These are phyloP conservation scores for Lamellibrachia luymesi DNA, from an alignment of 1,140 invertebrate genomes.

Conservation along the genomic window DNA sequence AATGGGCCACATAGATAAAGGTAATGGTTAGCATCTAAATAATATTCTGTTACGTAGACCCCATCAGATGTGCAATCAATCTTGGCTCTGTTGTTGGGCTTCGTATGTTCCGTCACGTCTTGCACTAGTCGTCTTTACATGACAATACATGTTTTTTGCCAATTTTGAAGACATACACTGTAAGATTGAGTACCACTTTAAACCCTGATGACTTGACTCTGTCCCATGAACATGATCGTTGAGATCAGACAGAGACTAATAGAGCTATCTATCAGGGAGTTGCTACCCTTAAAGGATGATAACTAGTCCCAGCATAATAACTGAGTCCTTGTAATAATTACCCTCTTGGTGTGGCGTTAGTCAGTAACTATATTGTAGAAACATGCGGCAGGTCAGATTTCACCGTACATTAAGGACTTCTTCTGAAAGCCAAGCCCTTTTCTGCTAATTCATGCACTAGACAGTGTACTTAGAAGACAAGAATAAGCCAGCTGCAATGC, in stretches of 20 bases:
- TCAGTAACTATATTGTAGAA: not conserved
- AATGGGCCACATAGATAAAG: not conserved
- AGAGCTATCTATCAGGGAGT: not conserved
- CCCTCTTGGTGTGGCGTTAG: not conserved
- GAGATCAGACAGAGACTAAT: not conserved
- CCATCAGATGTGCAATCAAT: not conserved
- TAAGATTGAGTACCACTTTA: not conserved
- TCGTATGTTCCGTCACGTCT: not conserved
- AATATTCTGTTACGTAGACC: not conserved
- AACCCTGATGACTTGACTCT: not conserved
- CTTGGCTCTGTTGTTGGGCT: not conserved
- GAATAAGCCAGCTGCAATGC: not conserved
- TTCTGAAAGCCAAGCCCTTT: not conserved
- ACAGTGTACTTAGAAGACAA: too few relatives aligned
- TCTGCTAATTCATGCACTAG: not conserved
- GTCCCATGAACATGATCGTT: not conserved
- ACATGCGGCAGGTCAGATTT: not conserved
- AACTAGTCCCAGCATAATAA: not conserved
- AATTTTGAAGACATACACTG: not conserved
- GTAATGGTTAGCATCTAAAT: not conserved
- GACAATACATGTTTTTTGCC: not conserved
- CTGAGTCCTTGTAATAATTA: not conserved
- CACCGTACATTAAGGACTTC: not conserved
- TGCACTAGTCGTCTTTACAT: not conserved
- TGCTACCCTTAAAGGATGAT: not conserved